Evolutionary conservation across 2,888 invertebrate genomes (phyloP).

Genomic region (Hoplodrina ambigua): DNA sequence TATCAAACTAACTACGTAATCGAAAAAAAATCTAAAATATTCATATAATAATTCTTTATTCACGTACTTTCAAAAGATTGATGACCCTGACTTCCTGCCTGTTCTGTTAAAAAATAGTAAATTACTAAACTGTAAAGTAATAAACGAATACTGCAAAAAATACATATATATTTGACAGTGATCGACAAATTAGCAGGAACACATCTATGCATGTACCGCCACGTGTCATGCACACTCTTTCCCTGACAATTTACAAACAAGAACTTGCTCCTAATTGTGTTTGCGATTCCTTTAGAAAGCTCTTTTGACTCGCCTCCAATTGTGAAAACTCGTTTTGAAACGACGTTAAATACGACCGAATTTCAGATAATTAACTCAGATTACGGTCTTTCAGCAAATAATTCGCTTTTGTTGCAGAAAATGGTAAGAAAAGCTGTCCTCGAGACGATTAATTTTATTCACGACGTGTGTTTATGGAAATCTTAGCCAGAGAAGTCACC

Average conservation of each 20-base stretch:
- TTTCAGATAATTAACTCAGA: conserved; percentile 89
- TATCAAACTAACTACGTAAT: too few relatives aligned
- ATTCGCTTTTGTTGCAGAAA: conserved; percentile 81
- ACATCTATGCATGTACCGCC: conserved; percentile 51
- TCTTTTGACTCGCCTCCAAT: conserved; percentile 86
- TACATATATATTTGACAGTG: neutral
- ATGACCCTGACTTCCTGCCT: too few relatives aligned
- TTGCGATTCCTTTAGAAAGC: conserved; percentile 86
- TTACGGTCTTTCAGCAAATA: conserved; percentile 83
- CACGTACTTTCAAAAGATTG: too few relatives aligned
- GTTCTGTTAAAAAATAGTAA: too few relatives aligned
- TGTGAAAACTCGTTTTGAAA: conserved; percentile 85
- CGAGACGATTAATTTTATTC: conserved; percentile 22
- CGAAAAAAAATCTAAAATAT: too few relatives aligned
- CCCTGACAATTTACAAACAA: conserved; percentile 84
- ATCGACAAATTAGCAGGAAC: conserved; percentile 52
- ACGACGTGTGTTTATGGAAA: neutral
- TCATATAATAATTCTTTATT: too few relatives aligned
- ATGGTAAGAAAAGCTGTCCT: conserved; percentile 59
- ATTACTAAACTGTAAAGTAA: too few relatives aligned
- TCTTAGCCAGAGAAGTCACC: neutral
- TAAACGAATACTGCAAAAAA: neutral
- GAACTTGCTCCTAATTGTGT: conserved; percentile 86
- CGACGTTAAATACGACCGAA: conserved; percentile 87
- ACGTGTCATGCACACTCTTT: conserved; percentile 81